A percentile compares a stretch with the other conserved stretches of the same genome.
Conservation (phyloP, 2,113 vertebrate species). For the pig (Sus scrofa) region DNA sequence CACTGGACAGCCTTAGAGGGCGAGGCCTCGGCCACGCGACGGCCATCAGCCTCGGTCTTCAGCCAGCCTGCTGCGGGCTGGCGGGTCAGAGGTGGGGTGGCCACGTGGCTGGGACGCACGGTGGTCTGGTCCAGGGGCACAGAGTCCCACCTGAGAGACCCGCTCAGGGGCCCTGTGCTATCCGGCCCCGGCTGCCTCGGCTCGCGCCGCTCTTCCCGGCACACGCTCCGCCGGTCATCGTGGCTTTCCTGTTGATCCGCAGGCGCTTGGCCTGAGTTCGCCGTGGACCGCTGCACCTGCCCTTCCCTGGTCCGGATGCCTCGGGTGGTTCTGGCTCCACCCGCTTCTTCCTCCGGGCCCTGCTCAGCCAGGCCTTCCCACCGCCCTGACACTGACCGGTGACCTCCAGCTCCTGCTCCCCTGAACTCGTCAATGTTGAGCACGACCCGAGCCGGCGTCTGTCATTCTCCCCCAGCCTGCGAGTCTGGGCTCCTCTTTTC, state of each 20-base stretch:
- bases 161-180: fast-evolving
- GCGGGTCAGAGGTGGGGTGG: no score
- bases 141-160: neutral
- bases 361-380: neutral
- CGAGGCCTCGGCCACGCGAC: neutral
- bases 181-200: neutral
- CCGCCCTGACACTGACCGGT: neutral
- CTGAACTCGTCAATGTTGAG: neutral
- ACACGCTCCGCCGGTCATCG: fast-evolving
- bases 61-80: neutral
- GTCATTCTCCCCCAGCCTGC: fast-evolving
- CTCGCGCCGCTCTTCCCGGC: no score
- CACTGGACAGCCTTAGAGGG: neutral
- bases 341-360: neutral
- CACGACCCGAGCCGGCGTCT: neutral
- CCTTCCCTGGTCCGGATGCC: neutral
- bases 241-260: neutral
- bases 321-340: neutral
- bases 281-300: neutral
- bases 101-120: neutral
- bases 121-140: neutral
- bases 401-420: neutral
- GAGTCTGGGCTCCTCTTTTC: neutral
- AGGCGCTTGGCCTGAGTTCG: neutral
- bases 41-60: neutral